phyloP scores from a whole-genome alignment of 2,888 invertebrate species.

The Caenorhabditis becei region DNA sequence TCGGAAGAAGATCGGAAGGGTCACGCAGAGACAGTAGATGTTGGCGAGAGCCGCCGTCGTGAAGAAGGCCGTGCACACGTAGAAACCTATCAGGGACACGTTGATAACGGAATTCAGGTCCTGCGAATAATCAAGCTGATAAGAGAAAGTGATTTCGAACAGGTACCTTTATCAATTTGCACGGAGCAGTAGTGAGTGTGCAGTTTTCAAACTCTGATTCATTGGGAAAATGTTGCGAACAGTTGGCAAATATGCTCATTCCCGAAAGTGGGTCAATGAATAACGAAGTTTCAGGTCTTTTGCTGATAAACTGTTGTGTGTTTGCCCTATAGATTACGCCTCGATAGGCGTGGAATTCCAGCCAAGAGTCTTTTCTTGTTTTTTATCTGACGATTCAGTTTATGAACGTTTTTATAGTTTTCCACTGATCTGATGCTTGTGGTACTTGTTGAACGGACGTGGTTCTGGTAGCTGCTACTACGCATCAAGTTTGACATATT shows the following conservation, averaged over 20 bases:
- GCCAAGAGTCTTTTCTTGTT: neutral
- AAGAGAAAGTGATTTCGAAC: neutral
- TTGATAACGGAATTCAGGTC: slow-evolving; percentile 28
- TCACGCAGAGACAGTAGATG: slow-evolving; percentile 39
- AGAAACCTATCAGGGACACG: slow-evolving; percentile 13
- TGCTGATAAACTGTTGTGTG: slow-evolving; percentile 23
- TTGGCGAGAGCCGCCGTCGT: slow-evolving; percentile 14
- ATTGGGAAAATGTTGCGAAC: slow-evolving; percentile 30
- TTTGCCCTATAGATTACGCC: slow-evolving; percentile 19
- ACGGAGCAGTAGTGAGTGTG: slow-evolving; percentile 24
- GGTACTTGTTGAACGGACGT: too few species aligned
- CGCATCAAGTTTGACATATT: too few species aligned
- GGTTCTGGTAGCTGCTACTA: too few species aligned
- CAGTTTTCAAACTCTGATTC: slow-evolving; percentile 29
- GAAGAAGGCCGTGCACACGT: slow-evolving; percentile 17
- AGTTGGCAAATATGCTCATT: slow-evolving; percentile 47
- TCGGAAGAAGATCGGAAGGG: slow-evolving; percentile 35
- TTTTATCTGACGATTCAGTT: too few species aligned
- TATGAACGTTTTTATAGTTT: neutral
- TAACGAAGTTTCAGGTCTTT: slow-evolving; percentile 14
- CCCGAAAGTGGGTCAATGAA: neutral
- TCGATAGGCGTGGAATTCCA: slow-evolving; percentile 29
- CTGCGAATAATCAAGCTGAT: too few species aligned
- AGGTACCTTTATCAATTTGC: slow-evolving; percentile 23
- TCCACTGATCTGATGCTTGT: too few species aligned